A percentile compares a stretch with the other conserved stretches of the same genome.
These are phyloP conservation scores for Drosophila melanosoma DNA, from an alignment of 2,888 invertebrate species.

Conservation along the genomic window DNA sequence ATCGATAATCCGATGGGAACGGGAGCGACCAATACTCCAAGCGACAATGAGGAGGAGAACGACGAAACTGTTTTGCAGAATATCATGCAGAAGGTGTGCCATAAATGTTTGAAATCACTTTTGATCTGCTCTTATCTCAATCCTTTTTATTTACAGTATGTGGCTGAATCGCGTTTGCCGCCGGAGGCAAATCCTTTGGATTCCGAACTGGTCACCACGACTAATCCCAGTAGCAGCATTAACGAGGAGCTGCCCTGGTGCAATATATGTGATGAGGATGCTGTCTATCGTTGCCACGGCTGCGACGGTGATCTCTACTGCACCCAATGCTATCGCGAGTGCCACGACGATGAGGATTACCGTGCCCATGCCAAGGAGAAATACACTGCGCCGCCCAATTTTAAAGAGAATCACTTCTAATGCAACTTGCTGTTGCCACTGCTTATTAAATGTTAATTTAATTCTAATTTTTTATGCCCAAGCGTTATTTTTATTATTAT, in stretches of 20 bases:
- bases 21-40: conserved; percentile 73
- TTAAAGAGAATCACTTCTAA: conserved; percentile 82
- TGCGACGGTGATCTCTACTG: conserved; percentile 94
- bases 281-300: conserved; percentile 89
- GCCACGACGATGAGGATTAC: conserved; percentile 88
- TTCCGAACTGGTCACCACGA: conserved; percentile 76
- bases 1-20: conserved; percentile 45
- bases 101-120: background rate
- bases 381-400: conserved; percentile 80
- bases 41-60: conserved; percentile 83
- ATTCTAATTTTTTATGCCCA: background rate
- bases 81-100: conserved; percentile 78
- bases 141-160: conserved; percentile 81
- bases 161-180: conserved; percentile 86
- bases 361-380: conserved; percentile 78
- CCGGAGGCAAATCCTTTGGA: conserved; percentile 85
- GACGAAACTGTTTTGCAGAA: conserved; percentile 84
- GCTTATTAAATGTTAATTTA: conserved; percentile 15
- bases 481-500: conserved; percentile 4
- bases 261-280: conserved; percentile 94
- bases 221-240: conserved; percentile 59
- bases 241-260: conserved; percentile 91
- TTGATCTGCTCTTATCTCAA: background rate
- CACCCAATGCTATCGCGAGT: conserved; percentile 89
- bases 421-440: background rate